Conservation (phyloP, 2,888 invertebrate genomes). For the Lycia hirtaria region DNA sequence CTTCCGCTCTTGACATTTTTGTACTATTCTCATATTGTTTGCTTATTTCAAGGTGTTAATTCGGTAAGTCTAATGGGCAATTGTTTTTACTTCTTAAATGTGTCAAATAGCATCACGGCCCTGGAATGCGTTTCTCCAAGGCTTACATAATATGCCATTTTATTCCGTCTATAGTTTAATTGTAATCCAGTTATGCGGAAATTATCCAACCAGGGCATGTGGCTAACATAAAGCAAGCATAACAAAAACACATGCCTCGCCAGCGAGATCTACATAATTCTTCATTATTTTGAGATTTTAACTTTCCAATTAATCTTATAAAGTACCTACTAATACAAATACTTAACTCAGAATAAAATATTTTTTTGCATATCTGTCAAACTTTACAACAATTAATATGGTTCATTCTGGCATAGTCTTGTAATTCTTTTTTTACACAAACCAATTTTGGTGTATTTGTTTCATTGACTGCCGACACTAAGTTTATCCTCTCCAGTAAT, state of each 20-base stretch:
- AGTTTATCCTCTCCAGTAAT: slow-evolving; percentile 1
- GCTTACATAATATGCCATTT: neutral
- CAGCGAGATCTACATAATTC: slow-evolving; percentile 11
- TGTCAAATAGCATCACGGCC: slow-evolving; percentile 10
- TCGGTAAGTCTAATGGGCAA: slow-evolving; percentile 30
- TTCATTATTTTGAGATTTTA: slow-evolving; percentile 1
- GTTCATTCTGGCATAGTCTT: neutral
- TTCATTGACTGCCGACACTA: too few species aligned
- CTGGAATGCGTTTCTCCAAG: slow-evolving; percentile 2
- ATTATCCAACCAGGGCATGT: neutral
- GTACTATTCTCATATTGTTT: slow-evolving; percentile 30
- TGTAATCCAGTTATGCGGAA: neutral
- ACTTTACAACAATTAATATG: neutral
- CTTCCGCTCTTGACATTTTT: slow-evolving; percentile 43
- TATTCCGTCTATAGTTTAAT: neutral
- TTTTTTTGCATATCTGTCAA: neutral
- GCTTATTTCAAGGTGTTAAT: slow-evolving; percentile 28
- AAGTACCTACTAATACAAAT: neutral
- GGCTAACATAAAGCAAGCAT: slow-evolving; percentile 1
- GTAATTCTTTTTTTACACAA: neutral
- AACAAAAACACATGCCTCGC: neutral
- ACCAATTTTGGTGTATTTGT: neutral
- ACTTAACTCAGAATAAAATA: too few species aligned
- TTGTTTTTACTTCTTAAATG: slow-evolving; percentile 30
- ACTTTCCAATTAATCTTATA: neutral